Evolutionary conservation across 92 coral and sea anemone species (phyloP), one percentile per base, ranked within the genome.

Genomic region (Bergia puertoricense): DNA sequence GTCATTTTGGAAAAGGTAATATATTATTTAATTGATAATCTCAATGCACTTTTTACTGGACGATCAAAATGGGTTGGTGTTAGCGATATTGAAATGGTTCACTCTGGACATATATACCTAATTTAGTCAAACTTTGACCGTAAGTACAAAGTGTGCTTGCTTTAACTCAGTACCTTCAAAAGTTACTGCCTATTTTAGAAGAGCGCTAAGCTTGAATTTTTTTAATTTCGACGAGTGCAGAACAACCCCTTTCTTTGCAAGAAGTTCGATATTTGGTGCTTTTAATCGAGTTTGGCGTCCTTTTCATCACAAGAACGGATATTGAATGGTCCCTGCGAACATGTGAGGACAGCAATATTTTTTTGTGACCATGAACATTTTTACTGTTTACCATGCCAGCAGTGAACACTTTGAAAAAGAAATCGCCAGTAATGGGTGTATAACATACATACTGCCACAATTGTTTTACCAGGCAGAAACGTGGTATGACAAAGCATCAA

Each of bases 401-500:
- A 39, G 77, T 73, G 18, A 44, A 73, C 38, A 30, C 30, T 30
- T 30, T 30, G 30, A 30, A 30, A 30, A 30, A 30, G 30, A 30
- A 30, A 30, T 30, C 30, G 30, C 30, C 30, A 30, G 30, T 30
- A 30, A 30, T 30, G 30, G 30, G 30, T 30, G 30, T 75, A 11
- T 75, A 41, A 41, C 5, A 22, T 42, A 44, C 45, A 3, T 68
- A 11, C 78, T 69, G 51, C 18, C 45, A 20, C 66, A 76, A 76
- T 43, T 76, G 80, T 36, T 46, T 39, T 0, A 56, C 6, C 82
- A 97, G 99, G 99, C 99, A 39, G 96, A 95, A 82, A 88, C 80
- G 56, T 97, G 99, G 99, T 92, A 90, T 83, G 85, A 85, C 18
- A 89, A 86, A 81, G 98, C 98, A 1, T 88, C 93, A 23, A 92